Base-by-base conservation (phyloP, 1,140 invertebrate genomes). In the Calycopis cecrops region DNA sequence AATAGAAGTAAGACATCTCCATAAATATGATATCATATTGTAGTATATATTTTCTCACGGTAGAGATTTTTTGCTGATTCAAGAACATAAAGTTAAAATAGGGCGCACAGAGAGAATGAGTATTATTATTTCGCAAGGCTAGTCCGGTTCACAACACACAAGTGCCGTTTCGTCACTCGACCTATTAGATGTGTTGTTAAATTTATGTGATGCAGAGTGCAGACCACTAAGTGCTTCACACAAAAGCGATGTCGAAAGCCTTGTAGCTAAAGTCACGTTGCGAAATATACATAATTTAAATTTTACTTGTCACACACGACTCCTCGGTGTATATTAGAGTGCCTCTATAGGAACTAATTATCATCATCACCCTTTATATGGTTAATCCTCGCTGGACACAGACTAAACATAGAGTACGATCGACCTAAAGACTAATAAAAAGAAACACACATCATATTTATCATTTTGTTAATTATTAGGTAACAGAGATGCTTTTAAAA, bases 151-250 rank as follows among this genome's bases (percentile, higher is more conserved):
- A 54, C 52, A 54, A 34, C 38, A 54, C 42, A 53, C 52, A 28
- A 53, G 52, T 53, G 42, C 9, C 33, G 28, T 54, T 54, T 54
- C 52, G 16, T 44, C 52, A 54, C 14, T 44, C 44, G 52, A 42
- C 52, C 52, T 54, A 35, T 33, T 44, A 44, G 40, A 44, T 35
- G 52, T 38, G 18, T 54, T 54, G 40, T 42, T 54, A 54, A 44
- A 47, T 34, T 14, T 44, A 16, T 35, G 34, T 35, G 33, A 18
- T 17, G 48, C 12, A 48, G 9, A 52, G 14, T 56, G 50, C 14
- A 52, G 57, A 73, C 67, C 67, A 65, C 64, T 63, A 62, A 62
- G 50, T 58, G 57, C 56, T 55, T 50, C 50, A 44, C 51, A 48
- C 54, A 52, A 51, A 55, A 44, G 14, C 42, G 18, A 12, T 53